Evolutionary conservation across 2,888 invertebrate genomes (phyloP).

Genomic region (Cerastis rubricosa): DNA sequence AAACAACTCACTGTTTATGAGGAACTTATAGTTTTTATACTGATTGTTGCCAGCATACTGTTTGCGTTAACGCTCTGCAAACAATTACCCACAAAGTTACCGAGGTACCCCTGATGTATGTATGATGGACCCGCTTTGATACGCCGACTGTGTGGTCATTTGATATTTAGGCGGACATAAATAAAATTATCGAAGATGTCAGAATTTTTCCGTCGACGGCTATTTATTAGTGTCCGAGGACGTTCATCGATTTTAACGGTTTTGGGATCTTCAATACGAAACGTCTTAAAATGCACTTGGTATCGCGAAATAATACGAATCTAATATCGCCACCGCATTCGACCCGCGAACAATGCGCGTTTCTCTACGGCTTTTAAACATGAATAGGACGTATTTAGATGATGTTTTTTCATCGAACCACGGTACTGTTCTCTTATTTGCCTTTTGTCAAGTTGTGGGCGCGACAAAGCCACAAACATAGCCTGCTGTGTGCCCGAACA

Average conservation of each 20-base stretch:
- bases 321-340: conserved; percentile 89
- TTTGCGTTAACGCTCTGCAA: conserved; percentile 74
- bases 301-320: conserved; percentile 85
- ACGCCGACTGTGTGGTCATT: conserved; percentile 73
- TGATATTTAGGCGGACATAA: conserved; percentile 74
- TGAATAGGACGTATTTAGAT: conserved; percentile 89
- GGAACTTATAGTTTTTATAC: conserved; percentile 78
- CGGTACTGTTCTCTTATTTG: conserved; percentile 89
- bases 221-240: conserved; percentile 67
- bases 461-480: conserved; percentile 90
- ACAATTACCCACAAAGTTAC: conserved; percentile 71
- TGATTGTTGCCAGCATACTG: conserved; percentile 70
- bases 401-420: conserved; percentile 83
- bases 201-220: conserved; percentile 66
- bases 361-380: conserved; percentile 90
- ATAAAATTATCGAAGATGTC: conserved; percentile 79
- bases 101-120: conserved; percentile 65
- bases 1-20: conserved; percentile 84
- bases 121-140: conserved; percentile 70
- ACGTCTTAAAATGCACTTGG: conserved; percentile 65
- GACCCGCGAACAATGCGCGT: conserved; percentile 84
- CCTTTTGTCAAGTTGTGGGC: conserved; percentile 89
- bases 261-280: conserved; percentile 58
- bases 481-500: conserved; percentile 87
- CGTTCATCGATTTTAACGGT: conserved; percentile 73